Evolutionary conservation across 2,797 vertebrate species (phyloP).

Genomic region (Bradypodion pumilum): DNA sequence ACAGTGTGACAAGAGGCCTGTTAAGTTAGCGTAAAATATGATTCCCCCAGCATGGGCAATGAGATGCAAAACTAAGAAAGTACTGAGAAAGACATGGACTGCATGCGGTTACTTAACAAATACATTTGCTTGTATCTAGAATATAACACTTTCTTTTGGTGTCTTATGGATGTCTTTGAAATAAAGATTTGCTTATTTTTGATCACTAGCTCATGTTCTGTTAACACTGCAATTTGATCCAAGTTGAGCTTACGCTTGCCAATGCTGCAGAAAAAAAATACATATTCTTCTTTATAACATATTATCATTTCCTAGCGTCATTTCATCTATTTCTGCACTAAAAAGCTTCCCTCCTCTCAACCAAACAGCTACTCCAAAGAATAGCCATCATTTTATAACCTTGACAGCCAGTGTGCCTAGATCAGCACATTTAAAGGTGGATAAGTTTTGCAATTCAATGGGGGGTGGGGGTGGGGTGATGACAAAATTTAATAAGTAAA

Average conservation of each 20-base stretch:
- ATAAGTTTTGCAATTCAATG: constrained; percentile 23
- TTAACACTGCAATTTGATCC: constrained; percentile 24
- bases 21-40: constrained; percentile 33
- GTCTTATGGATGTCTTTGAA: constrained; percentile 10
- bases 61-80: constrained; percentile 12
- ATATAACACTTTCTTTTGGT: constrained; percentile 21
- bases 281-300: constrained; percentile 36
- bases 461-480: constrained; percentile 35
- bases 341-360: constrained; percentile 13
- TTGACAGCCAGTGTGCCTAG: constrained; percentile 38
- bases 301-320: constrained; percentile 42
- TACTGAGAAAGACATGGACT: constrained; percentile 16
- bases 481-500: constrained; percentile 34
- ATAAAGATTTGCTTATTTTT: constrained; percentile 27
- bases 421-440: constrained; percentile 42
- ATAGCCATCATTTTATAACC: constrained; percentile 43
- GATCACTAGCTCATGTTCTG: constrained; percentile 37
- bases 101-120: constrained; percentile 29
- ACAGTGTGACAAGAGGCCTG: constrained; percentile 4
- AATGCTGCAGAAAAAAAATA: constrained; percentile 2
- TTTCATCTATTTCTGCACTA: constrained; percentile 17
- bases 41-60: constrained; percentile 12
- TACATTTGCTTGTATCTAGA: constrained; percentile 18
- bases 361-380: constrained; percentile 41
- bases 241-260: constrained; percentile 19